Evolutionary conservation across 2,113 vertebrate genomes (phyloP).

Genomic region (Pipa parva): DNA sequence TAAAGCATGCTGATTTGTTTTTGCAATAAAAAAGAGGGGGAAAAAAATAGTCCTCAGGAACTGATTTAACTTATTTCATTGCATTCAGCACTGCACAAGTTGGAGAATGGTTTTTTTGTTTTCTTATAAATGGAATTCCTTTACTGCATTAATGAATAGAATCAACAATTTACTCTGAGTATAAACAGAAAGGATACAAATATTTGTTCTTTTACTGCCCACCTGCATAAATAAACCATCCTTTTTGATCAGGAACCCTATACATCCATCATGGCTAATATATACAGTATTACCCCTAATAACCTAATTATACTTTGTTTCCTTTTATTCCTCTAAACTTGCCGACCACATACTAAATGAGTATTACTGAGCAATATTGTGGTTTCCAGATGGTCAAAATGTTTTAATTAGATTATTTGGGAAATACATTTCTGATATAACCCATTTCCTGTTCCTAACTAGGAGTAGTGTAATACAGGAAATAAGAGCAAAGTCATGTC

Average conservation of each 20-base stretch:
- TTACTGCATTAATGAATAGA: constrained; percentile 7
- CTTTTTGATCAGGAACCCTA: constrained; percentile 1
- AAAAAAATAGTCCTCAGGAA: too few relatives aligned
- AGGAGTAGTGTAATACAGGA: constrained; percentile 6
- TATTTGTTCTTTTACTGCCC: constrained; percentile 20
- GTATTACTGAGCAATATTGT: constrained; percentile 1
- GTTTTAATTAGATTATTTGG: constrained; percentile 18
- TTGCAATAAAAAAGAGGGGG: too few relatives aligned
- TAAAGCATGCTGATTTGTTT: too few relatives aligned
- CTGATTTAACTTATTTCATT: too few relatives aligned
- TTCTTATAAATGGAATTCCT: too few relatives aligned
- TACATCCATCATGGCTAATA: constrained; percentile 8
- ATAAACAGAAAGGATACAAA: constrained; percentile 39
- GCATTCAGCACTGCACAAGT: too few relatives aligned
- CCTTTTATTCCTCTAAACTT: background rate
- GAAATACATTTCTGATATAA: background rate
- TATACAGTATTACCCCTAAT: constrained; percentile 43
- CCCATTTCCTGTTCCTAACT: constrained; percentile 8
- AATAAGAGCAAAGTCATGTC: background rate
- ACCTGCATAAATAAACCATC: constrained; percentile 40
- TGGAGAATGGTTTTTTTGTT: too few relatives aligned
- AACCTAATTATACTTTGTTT: constrained; percentile 24
- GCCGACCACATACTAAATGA: background rate
- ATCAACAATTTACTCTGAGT: constrained; percentile 45
- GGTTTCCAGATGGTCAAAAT: constrained; percentile 23